These are phyloP conservation scores for Sebastes matsubarae DNA, from an alignment of 2,797 vertebrate species.

Conservation along the genomic window DNA sequence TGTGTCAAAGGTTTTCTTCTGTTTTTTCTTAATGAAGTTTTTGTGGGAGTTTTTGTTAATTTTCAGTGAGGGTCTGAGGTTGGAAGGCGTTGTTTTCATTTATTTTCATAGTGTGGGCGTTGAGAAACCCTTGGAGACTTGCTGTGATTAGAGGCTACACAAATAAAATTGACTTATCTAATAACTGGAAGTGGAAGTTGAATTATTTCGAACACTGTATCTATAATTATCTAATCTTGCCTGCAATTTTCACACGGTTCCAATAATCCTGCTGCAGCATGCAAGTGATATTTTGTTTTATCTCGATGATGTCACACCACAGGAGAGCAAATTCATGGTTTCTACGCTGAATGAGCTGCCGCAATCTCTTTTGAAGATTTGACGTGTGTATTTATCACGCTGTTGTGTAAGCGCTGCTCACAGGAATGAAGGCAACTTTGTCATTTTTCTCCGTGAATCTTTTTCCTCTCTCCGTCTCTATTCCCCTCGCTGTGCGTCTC, in stretches of 20 bases:
- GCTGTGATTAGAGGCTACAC: slow-evolving; percentile 24
- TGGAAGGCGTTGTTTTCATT: slow-evolving; percentile 2
- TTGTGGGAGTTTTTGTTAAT: neutral
- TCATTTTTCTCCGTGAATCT: neutral
- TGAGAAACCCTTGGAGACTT: slow-evolving; percentile 12
- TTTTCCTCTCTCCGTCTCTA: slow-evolving; percentile 14
- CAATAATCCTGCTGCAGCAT: neutral
- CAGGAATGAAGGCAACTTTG: neutral
- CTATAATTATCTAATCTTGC: slow-evolving; percentile 20
- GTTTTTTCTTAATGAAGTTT: neutral
- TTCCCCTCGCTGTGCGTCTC: slow-evolving; percentile 38
- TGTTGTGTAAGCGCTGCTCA: neutral
- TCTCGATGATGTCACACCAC: neutral
- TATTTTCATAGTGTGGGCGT: slow-evolving; percentile 3
- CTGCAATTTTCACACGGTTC: neutral
- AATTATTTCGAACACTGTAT: slow-evolving; percentile 6
- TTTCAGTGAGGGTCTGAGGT: slow-evolving; percentile 9
- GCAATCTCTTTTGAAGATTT: neutral
- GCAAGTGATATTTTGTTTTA: neutral
- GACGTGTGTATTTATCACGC: slow-evolving; percentile 10
- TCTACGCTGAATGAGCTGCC: neutral
- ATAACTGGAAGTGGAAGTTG: slow-evolving; percentile 30
- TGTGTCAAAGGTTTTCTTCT: neutral
- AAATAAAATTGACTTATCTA: slow-evolving; percentile 45
- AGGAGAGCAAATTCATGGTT: neutral